Percentiles rank a stretch among this genome's conserved stretches.
Conservation (phyloP, 2,888 invertebrate species). For the Hydropsyche betteni region DNA sequence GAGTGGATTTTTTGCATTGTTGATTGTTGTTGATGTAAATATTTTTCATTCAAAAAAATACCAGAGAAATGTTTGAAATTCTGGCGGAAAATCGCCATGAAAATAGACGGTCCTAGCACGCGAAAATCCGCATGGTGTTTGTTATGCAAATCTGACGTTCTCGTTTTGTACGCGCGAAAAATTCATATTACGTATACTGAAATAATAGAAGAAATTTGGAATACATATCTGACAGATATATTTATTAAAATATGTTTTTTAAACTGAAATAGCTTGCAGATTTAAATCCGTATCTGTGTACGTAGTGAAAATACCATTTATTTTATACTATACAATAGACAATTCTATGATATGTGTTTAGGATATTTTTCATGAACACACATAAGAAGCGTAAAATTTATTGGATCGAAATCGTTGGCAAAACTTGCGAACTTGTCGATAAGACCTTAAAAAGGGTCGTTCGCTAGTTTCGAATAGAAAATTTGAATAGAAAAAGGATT, state of each 20-base stretch:
- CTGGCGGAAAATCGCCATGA: slow-evolving; percentile 10
- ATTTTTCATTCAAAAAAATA: not conserved
- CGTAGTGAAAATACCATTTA: too few species aligned
- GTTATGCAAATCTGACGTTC: slow-evolving; percentile 20
- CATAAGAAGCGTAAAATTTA: not conserved
- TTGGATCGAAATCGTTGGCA: slow-evolving; percentile 15
- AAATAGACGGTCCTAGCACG: not conserved
- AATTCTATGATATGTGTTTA: too few species aligned
- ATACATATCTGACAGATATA: not conserved
- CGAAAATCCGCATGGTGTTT: slow-evolving; percentile 16
- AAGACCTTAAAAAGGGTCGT: not conserved
- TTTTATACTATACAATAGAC: too few species aligned
- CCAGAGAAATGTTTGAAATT: not conserved
- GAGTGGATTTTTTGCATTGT: slow-evolving; percentile 1
- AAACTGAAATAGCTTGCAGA: too few species aligned
- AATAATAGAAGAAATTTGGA: not conserved
- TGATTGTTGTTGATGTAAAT: slow-evolving; percentile 5
- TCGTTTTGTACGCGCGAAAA: slow-evolving; percentile 13
- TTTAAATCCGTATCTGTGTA: too few species aligned
- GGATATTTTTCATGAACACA: too few species aligned
- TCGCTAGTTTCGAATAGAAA: not conserved
- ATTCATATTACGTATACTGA: slow-evolving; percentile 8
- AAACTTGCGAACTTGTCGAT: not conserved
- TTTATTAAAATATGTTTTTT: too few species aligned
- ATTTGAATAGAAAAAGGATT: slow-evolving; percentile 9